Conservation (phyloP, 23 tunicate species). For the Trididemnum clinides region DNA sequence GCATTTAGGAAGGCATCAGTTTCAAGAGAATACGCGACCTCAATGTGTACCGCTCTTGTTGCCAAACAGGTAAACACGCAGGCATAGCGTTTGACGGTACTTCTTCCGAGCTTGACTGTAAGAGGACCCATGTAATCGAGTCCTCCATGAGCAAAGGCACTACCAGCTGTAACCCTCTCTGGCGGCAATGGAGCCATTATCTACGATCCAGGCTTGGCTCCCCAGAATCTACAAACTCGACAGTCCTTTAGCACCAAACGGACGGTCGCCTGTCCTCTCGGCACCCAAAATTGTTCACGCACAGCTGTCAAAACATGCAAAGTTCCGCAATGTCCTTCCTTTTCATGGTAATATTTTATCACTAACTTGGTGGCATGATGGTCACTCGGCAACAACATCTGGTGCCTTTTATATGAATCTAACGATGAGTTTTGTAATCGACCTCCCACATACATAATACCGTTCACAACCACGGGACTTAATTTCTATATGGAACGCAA, state of each 20-base stretch:
- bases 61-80: conserved; percentile 48
- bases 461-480: background rate
- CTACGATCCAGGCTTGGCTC: conserved; percentile 46
- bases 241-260: background rate
- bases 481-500: background rate
- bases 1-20: conserved; percentile 33
- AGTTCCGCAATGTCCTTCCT: conserved; percentile 39
- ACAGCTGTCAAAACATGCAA: conserved; percentile 34
- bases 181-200: conserved; percentile 34
- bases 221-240: conserved; percentile 8
- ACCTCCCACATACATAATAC: conserved; percentile 19
- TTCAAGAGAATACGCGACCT: conserved; percentile 26
- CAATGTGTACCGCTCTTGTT: conserved; percentile 48
- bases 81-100: conserved; percentile 31
- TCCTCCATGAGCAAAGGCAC: conserved; percentile 4
- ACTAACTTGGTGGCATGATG: conserved; percentile 1
- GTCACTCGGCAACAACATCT: background rate
- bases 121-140: conserved; percentile 39
- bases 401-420: background rate
- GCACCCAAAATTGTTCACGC: conserved; percentile 15
- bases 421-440: conserved; percentile 11
- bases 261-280: conserved; percentile 31
- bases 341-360: background rate
- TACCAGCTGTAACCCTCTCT: conserved; percentile 28
- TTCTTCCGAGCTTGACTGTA: conserved; percentile 20